A percentile compares a stretch with the other conserved stretches of the same genome.
phyloP scores from a whole-genome alignment of 37 sponge, comb jelly and placozoan species.

The Crambe crambe region DNA sequence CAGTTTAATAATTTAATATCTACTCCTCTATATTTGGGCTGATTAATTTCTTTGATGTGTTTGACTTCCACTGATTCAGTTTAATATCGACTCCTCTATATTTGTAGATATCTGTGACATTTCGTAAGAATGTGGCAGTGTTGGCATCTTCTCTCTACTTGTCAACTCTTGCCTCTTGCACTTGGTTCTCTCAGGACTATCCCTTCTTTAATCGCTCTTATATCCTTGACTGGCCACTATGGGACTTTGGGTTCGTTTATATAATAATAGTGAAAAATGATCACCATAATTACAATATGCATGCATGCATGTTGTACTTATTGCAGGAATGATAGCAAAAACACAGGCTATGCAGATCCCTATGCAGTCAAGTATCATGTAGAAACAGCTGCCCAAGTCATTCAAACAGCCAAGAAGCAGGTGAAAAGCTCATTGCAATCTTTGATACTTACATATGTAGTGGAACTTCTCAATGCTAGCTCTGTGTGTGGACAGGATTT shows the following conservation, averaged over 20 bases:
- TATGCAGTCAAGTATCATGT: not conserved
- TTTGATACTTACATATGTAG: too few species aligned
- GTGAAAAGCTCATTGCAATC: not conserved
- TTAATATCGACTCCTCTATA: too few species aligned
- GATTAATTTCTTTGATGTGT: too few species aligned
- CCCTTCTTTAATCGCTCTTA: constrained; percentile 38
- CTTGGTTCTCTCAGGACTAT: constrained; percentile 16
- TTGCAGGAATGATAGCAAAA: constrained; percentile 32
- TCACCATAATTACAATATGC: not conserved
- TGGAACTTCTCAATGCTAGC: too few species aligned
- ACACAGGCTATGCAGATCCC: constrained; percentile 38
- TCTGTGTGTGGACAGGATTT: too few species aligned
- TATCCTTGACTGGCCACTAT: constrained; percentile 42
- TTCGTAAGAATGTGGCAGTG: constrained; percentile 33
- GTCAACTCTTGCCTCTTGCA: constrained; percentile 33
- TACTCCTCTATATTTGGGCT: too few species aligned
- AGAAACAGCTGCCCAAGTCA: not conserved
- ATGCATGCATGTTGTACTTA: not conserved
- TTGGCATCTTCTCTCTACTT: constrained; percentile 55
- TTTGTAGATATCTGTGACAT: constrained; percentile 37
- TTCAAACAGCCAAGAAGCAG: not conserved
- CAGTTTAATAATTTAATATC: too few species aligned
- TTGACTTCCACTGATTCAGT: too few species aligned
- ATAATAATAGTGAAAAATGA: not conserved
- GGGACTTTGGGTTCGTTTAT: constrained; percentile 25